These are phyloP conservation scores for Uropsilus gracilis DNA, from an alignment of 2,113 vertebrate genomes.

Conservation along the genomic window DNA sequence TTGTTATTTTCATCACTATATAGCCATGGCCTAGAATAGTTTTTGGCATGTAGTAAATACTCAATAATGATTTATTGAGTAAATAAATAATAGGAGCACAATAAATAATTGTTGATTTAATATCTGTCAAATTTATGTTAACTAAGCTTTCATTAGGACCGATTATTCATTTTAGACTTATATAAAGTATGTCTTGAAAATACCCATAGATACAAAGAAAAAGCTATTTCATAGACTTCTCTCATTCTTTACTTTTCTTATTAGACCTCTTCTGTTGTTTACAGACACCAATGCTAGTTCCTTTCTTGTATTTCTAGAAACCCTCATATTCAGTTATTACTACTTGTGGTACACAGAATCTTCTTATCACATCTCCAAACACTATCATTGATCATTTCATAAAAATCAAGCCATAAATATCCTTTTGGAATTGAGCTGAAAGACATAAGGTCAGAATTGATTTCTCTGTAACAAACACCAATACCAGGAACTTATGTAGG, in stretches of 20 bases:
- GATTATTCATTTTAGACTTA: not conserved
- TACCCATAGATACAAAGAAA: not conserved
- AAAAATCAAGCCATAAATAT: no score
- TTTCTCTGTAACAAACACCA: conserved; percentile 97
- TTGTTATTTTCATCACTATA: not conserved
- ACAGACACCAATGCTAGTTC: not conserved
- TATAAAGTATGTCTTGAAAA: not conserved
- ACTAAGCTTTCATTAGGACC: not conserved
- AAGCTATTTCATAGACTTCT: not conserved
- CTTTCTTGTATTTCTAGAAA: not conserved
- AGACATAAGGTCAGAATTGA: conserved; percentile 97
- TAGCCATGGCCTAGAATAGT: not conserved
- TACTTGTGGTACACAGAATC: not conserved
- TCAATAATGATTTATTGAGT: not conserved
- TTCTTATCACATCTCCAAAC: no score
- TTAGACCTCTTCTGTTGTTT: not conserved
- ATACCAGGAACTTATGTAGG: conserved; percentile 99
- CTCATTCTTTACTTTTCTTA: not conserved
- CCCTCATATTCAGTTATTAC: not conserved
- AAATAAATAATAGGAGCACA: not conserved
- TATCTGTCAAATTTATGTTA: not conserved
- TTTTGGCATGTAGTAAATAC: not conserved
- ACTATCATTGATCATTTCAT: no score
- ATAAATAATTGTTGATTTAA: not conserved
- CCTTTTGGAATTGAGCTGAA: conserved; percentile 97